Evolutionary conservation across 2,888 invertebrate genomes (phyloP), one percentile per base, ranked within the genome.

Genomic region (Meloe dianella): DNA sequence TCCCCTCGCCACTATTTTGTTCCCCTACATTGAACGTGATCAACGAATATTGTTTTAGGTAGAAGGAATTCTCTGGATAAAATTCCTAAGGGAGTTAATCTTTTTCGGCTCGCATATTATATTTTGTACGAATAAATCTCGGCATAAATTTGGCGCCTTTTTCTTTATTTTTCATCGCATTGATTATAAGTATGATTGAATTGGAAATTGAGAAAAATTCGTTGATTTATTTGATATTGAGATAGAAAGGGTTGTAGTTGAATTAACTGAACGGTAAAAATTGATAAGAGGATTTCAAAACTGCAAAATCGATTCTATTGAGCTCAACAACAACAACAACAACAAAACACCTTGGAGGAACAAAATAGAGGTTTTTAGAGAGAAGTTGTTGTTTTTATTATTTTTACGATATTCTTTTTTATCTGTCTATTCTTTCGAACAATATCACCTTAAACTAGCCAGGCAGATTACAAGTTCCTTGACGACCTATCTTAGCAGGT

Each of bases 31-130:
- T 51, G 24, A 14, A 51, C 51, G 24, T 51, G 51, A 51, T 24
- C 51, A 51, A 51, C 51, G 51, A 12, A 51, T 51, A 51, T 24
- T 51, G 51, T 24, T 51, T 51, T 51, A 51, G 22, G 20, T 22
- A 2, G 12, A 22, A 10, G 22, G 24, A 24, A 51, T 24, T 51
- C 24, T 12, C 10, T 4, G 20, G 24, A 24, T 6, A 20, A 5
- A 51, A 12, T 5, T 20, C 20, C 10, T 24, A 12, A 12, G 8
- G 24, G 51, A 10, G 10, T 24, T 17, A 14, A 10, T 38, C 14
- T 41, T 41, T 41, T 41, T 4, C 17, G 6, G 17, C 12, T 51
- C 12, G 51, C 10, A 51, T 51, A 51, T 51, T 24, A 51, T 51
- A 51, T 51, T 22, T 51, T 20, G 22, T 51, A 10, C 12, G 51